phyloP scores from a whole-genome alignment of 2,113 vertebrate genomes.

The Eidolon helvum region DNA sequence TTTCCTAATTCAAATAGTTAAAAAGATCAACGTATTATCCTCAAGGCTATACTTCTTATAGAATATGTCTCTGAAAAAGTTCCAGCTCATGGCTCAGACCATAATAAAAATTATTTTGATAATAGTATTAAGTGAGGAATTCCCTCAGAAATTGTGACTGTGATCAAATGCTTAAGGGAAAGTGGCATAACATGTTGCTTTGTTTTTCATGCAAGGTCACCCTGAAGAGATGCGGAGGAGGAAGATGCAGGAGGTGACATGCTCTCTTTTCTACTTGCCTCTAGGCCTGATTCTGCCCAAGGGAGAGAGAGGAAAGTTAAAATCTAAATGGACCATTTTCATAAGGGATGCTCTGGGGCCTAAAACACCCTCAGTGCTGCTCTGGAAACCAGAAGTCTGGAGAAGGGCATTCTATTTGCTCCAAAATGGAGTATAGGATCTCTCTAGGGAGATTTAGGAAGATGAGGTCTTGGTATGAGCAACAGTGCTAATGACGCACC shows the following conservation, averaged over 20 bases:
- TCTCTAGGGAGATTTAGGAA: background rate
- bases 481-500: background rate
- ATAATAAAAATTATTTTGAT: background rate
- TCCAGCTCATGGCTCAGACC: background rate
- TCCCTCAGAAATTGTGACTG: background rate
- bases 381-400: background rate
- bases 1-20: conserved; percentile 23
- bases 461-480: background rate
- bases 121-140: background rate
- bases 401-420: background rate
- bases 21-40: background rate
- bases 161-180: background rate
- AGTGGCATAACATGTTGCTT: background rate
- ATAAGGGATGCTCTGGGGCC: background rate
- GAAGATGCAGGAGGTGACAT: background rate
- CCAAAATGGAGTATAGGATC: background rate
- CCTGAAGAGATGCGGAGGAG: background rate
- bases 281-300: background rate
- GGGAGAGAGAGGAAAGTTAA: background rate
- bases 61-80: background rate
- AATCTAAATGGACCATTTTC: background rate
- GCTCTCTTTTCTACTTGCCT: background rate
- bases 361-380: background rate
- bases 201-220: background rate
- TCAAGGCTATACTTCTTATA: background rate